Base-by-base conservation (phyloP, 1,140 invertebrate genomes). In the Drosophila simulans region DNA sequence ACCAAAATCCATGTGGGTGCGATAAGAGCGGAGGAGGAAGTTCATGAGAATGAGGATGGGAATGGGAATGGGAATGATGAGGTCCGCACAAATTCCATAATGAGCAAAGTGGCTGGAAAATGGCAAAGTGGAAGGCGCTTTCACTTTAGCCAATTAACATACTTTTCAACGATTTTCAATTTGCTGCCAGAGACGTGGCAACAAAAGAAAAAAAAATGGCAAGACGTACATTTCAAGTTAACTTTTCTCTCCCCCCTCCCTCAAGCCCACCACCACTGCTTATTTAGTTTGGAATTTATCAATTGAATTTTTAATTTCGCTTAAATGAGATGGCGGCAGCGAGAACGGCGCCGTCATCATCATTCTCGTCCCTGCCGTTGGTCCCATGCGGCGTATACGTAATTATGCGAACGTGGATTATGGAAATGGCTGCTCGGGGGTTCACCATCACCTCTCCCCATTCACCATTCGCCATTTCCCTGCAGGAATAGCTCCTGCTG, bases 291-390 rank as follows among this genome's bases (percentile, higher is more conserved):
- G 56, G 58, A 79, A 82, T 79, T 78, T 88, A 88, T 88, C 83
- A 86, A 86, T 86, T 65, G 74, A 78, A 81, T 78, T 86, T 88
- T 82, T 82, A 86, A 86, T 86, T 86, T 81, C 37, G 58, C 66
- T 46, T 57, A 77, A 85, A 85, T 73, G 65, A 72, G 59, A 57
- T 48, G 56, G 51, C 35, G 55, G 45, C 64, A 60, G 17, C 59
- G 37, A 45, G 48, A 37, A 46, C 49, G 57, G 17, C 54, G 12
- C 39, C 65, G 12, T 31, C 51, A 70, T 54, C 64, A 22, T 69
- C 46, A 25, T 52, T 66, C 15, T 37, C 46, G 17, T 66, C 15
- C 27, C 20, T 59, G 37, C 42, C 17, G 43, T 27, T 39, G 42
- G 71, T 59, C 58, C 69, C 81, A 86, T 57, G 79, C 56, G 70